These are phyloP conservation scores for Monochamus alternatus DNA, from an alignment of 2,888 invertebrate genomes.

Conservation along the genomic window DNA sequence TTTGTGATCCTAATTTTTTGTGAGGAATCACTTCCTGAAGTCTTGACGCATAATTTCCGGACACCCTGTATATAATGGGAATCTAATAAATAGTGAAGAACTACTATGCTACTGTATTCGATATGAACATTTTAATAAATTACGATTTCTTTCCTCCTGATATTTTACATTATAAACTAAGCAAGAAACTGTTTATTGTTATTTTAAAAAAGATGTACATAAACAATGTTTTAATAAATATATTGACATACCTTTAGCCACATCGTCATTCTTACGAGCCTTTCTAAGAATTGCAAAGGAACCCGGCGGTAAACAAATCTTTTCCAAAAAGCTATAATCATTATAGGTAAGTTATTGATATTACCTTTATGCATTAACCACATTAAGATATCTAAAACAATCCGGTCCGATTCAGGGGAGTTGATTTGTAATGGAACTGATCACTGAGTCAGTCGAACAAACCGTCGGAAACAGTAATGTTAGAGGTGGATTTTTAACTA, in stretches of 20 bases:
- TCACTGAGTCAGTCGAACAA: slow-evolving; percentile 22
- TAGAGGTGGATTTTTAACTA: slow-evolving; percentile 41
- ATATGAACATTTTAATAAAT: no score
- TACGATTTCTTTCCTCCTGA: no score
- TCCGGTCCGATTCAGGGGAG: slow-evolving; percentile 12
- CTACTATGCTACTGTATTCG: no score
- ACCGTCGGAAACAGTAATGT: slow-evolving; percentile 50
- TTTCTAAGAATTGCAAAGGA: slow-evolving; percentile 34
- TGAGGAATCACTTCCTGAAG: no score
- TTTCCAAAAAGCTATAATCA: slow-evolving; percentile 48
- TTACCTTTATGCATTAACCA: slow-evolving; percentile 47
- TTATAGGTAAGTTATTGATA: slow-evolving; percentile 50
- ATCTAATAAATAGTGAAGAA: no score
- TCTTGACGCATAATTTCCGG: no score
- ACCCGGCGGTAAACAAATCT: slow-evolving; percentile 14
- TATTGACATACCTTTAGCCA: neutral
- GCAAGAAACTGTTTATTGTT: no score
- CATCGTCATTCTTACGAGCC: neutral
- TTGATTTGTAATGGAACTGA: slow-evolving; percentile 19
- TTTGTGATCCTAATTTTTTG: no score
- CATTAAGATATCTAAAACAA: slow-evolving; percentile 42
- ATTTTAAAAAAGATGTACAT: no score
- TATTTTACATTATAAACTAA: no score
- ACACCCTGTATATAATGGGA: no score
- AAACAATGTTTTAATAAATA: neutral